Evolutionary conservation across 2,797 vertebrate genomes (phyloP).

Genomic region (Zalophus californianus): DNA sequence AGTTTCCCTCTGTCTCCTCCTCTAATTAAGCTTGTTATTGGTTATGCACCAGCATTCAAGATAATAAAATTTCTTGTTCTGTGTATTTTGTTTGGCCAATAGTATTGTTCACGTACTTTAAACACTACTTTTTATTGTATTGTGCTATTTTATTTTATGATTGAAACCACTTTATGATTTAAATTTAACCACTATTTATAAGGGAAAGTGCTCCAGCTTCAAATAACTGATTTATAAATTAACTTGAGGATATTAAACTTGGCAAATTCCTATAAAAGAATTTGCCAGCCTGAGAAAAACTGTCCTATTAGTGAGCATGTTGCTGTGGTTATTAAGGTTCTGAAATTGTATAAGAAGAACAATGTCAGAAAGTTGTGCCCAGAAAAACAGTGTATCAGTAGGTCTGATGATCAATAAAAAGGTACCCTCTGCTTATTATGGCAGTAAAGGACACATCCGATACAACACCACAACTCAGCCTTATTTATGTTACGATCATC

Average conservation of each 20-base stretch:
- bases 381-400: background rate
- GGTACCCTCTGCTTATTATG: background rate
- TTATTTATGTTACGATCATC: background rate
- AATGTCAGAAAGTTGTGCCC: background rate
- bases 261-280: background rate
- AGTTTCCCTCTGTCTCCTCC: constrained; percentile 69
- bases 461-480: background rate
- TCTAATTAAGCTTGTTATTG: constrained; percentile 74
- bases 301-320: background rate
- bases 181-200: constrained; percentile 20
- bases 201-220: background rate
- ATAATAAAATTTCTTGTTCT: constrained; percentile 82
- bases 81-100: constrained; percentile 73
- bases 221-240: constrained; percentile 16
- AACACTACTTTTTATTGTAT: background rate
- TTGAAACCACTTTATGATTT: constrained; percentile 2
- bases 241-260: constrained; percentile 22
- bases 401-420: background rate
- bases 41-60: constrained; percentile 78
- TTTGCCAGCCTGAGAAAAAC: background rate
- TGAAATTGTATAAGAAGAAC: background rate
- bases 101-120: constrained; percentile 13
- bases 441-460: background rate
- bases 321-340: background rate
- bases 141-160: background rate